These are phyloP conservation scores for Corythaeola cristata DNA, from an alignment of 2,113 vertebrate genomes.

Conservation along the genomic window DNA sequence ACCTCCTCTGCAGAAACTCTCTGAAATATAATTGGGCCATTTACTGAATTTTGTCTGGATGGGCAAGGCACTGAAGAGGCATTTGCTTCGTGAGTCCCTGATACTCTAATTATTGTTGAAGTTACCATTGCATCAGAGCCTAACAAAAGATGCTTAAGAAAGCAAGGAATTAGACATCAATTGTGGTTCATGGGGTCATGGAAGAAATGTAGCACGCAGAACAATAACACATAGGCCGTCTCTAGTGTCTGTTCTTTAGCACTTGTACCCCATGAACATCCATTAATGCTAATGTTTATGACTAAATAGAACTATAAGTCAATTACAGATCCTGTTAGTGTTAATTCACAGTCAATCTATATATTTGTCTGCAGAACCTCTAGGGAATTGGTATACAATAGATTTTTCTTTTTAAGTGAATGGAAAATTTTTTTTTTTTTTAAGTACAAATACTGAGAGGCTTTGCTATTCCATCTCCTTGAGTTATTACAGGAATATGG, in stretches of 20 bases:
- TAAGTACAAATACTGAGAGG: not conserved
- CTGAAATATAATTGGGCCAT: constrained; percentile 39
- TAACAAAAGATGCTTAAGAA: constrained; percentile 46
- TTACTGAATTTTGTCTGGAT: constrained; percentile 35
- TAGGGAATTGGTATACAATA: not conserved
- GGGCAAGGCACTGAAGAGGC: constrained; percentile 19
- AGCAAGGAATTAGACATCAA: constrained; percentile 53
- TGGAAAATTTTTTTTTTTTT: not conserved
- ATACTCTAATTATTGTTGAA: constrained; percentile 46
- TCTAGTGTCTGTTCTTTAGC: constrained; percentile 39
- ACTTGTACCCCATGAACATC: constrained; percentile 23
- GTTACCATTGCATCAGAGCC: constrained; percentile 23
- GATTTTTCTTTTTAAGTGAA: constrained; percentile 34
- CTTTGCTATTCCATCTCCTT: not conserved
- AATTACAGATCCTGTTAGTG: constrained; percentile 54
- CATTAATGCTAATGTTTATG: constrained; percentile 62
- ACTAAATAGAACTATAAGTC: constrained; percentile 60
- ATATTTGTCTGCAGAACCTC: constrained; percentile 19
- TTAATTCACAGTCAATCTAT: constrained; percentile 56
- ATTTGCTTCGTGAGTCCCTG: constrained; percentile 43
- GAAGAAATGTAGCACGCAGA: constrained; percentile 30
- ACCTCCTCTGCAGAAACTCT: not conserved
- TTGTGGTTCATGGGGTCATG: constrained; percentile 43
- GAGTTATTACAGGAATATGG: not conserved
- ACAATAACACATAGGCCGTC: constrained; percentile 20